A percentile compares a stretch with the other conserved stretches of the same genome.
These are phyloP conservation scores for Dolichotis patagonum DNA, from an alignment of 2,113 vertebrate genomes.

Conservation along the genomic window DNA sequence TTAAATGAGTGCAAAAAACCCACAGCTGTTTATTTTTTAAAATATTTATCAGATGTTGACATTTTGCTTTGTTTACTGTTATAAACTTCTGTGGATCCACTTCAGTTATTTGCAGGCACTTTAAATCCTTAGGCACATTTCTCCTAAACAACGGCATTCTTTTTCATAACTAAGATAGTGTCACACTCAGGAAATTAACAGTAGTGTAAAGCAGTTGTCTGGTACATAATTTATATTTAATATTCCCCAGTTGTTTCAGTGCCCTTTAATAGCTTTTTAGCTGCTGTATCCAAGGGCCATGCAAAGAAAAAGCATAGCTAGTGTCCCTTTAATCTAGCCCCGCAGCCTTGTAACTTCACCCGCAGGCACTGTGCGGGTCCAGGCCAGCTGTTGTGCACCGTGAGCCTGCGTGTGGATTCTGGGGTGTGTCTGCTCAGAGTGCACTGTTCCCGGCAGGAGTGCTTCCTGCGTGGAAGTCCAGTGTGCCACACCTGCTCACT, in stretches of 20 bases:
- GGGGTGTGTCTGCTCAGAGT: not conserved
- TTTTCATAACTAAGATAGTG: not conserved
- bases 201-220: not conserved
- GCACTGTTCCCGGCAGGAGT: not conserved
- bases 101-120: not conserved
- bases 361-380: not conserved
- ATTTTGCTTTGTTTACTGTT: not conserved
- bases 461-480: not conserved
- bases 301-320: not conserved
- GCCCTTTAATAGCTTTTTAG: not conserved
- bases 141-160: conserved; percentile 14
- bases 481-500: no score
- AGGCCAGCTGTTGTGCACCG: not conserved
- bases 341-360: not conserved
- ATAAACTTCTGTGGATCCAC: not conserved
- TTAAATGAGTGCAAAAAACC: not conserved
- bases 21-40: not conserved
- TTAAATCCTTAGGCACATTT: not conserved
- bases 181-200: not conserved
- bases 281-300: not conserved
- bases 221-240: not conserved
- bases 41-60: not conserved
- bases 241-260: not conserved
- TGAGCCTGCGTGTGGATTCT: not conserved
- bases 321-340: not conserved